Conservation (phyloP, 2,888 invertebrate species). For the Drosophila quinaria region DNA sequence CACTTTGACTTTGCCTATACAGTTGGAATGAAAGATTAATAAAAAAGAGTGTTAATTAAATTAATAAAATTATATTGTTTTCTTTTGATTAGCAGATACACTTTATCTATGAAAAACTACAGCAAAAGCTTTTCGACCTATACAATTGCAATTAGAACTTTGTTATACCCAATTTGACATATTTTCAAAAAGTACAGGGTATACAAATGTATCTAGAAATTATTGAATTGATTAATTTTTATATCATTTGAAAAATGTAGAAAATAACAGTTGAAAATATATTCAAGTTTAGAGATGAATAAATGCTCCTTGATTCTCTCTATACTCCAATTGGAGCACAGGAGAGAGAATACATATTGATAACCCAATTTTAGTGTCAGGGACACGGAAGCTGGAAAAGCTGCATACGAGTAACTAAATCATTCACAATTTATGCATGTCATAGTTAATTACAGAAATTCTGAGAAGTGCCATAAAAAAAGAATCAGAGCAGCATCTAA, state of each 20-base stretch:
- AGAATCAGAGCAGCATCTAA: slow-evolving; percentile 6
- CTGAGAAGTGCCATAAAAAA: slow-evolving; percentile 8
- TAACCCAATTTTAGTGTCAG: slow-evolving; percentile 45
- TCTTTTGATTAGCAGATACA: background rate
- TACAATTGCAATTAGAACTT: too few relatives aligned
- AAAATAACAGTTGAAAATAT: too few relatives aligned
- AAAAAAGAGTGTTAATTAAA: background rate
- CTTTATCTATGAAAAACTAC: too few relatives aligned
- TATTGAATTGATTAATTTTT: too few relatives aligned
- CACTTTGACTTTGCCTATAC: slow-evolving; percentile 85
- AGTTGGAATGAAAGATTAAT: background rate
- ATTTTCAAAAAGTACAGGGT: background rate
- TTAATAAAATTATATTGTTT: background rate
- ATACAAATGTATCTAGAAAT: too few relatives aligned
- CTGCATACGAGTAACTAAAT: slow-evolving; percentile 1
- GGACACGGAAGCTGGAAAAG: slow-evolving; percentile 27
- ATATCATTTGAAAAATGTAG: too few relatives aligned
- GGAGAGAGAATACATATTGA: slow-evolving; percentile 13
- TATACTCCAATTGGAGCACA: background rate
- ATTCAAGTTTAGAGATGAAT: background rate
- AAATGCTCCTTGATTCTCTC: background rate
- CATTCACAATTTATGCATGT: background rate
- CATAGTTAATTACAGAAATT: background rate
- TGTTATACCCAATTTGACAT: background rate
- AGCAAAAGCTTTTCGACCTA: too few relatives aligned